Conservation (phyloP, 2,888 invertebrate genomes). For the Trichopria drosophilae region DNA sequence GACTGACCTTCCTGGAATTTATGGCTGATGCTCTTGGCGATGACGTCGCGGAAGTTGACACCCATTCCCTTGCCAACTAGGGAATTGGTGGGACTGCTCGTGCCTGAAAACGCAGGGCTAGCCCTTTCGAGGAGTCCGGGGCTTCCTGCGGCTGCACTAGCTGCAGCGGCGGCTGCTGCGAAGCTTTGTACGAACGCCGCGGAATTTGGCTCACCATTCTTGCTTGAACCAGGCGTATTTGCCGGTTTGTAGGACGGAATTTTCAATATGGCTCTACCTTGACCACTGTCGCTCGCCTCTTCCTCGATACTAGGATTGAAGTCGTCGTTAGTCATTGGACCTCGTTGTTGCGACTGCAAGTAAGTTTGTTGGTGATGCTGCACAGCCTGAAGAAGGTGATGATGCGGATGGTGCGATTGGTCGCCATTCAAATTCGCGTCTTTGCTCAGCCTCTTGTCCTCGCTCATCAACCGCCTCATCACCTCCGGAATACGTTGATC, state of each 20-base stretch:
- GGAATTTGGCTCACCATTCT: too few relatives aligned
- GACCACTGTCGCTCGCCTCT: constrained; percentile 56
- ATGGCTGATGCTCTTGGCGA: constrained; percentile 89
- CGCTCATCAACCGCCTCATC: constrained; percentile 63
- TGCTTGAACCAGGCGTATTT: constrained; percentile 51
- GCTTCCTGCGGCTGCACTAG: constrained; percentile 55
- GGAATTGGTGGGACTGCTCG: constrained; percentile 59
- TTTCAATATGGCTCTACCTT: constrained; percentile 75
- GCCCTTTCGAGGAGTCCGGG: constrained; percentile 57
- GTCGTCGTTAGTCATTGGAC: constrained; percentile 60
- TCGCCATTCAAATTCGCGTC: constrained; percentile 53
- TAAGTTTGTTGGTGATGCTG: constrained; percentile 42
- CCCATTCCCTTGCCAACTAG: constrained; percentile 61
- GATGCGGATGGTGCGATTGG: constrained; percentile 46
- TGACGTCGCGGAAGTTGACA: constrained; percentile 82
- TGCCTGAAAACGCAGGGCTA: constrained; percentile 62
- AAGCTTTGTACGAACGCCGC: constrained; percentile 37
- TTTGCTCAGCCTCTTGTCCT: constrained; percentile 61
- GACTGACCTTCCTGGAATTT: constrained; percentile 70
- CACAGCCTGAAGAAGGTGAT: constrained; percentile 42
- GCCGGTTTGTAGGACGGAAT: constrained; percentile 88
- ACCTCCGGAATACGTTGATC: constrained; percentile 62
- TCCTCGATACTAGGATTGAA: constrained; percentile 57
- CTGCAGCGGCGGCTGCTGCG: constrained; percentile 47
- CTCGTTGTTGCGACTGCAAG: constrained; percentile 43